Evolutionary conservation across 2,113 vertebrate genomes (phyloP).

Genomic region (Azemiops feae): DNA sequence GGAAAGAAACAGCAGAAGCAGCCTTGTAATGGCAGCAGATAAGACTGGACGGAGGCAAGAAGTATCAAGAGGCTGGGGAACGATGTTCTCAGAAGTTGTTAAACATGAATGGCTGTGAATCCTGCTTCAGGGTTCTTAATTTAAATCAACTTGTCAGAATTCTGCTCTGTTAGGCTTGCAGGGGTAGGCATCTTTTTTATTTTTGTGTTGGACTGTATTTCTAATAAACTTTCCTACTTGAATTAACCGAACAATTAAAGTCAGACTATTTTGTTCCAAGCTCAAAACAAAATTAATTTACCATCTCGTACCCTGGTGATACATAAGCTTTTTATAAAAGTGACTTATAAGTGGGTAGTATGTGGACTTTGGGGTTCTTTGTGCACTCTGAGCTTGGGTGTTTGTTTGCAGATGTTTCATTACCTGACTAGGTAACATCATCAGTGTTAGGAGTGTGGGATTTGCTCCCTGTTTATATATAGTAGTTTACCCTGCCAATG

Average conservation of each 20-base stretch:
- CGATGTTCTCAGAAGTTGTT: neutral
- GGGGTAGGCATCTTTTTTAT: neutral
- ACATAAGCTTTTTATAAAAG: neutral
- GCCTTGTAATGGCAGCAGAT: neutral
- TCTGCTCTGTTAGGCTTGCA: neutral
- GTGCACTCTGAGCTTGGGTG: neutral
- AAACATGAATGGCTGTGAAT: neutral
- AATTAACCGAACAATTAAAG: neutral
- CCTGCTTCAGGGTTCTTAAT: neutral
- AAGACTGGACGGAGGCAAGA: neutral
- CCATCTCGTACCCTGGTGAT: neutral
- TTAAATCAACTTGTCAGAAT: neutral
- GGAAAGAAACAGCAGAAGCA: neutral
- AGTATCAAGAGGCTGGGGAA: neutral
- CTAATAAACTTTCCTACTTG: neutral
- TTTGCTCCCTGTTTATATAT: neutral
- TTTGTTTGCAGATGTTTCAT: neutral
- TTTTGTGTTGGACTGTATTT: neutral
- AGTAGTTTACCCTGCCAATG: neutral
- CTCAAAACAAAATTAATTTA: neutral
- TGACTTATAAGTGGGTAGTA: neutral
- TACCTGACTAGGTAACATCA: neutral
- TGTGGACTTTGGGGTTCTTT: neutral
- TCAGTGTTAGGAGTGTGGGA: neutral
- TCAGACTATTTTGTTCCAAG: neutral